A percentile compares a stretch with the other conserved stretches of the same genome.
These are phyloP conservation scores for Holocentrus rufus DNA, from an alignment of 2,797 vertebrate species.

Conservation along the genomic window DNA sequence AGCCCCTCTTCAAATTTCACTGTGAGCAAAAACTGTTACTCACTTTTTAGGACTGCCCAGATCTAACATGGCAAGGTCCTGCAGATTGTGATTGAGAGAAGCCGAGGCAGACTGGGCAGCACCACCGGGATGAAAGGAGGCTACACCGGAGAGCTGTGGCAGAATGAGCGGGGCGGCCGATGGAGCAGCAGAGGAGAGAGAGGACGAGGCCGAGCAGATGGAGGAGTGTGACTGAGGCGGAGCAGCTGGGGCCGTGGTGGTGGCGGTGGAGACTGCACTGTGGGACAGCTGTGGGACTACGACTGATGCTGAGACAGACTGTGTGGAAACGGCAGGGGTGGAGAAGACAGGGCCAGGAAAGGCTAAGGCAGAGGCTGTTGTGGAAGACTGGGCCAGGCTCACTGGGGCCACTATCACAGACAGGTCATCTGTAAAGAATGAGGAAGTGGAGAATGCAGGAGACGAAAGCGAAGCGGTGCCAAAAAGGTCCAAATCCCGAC, in stretches of 20 bases:
- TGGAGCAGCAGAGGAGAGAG: conserved; percentile 15
- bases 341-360: conserved; percentile 23
- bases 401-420: conserved; percentile 14
- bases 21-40: neutral
- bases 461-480: conserved; percentile 67
- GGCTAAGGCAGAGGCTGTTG: conserved; percentile 25
- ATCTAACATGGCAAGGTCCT: conserved; percentile 85
- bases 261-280: conserved; percentile 9
- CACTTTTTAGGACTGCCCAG: conserved; percentile 87
- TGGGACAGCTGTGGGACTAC: conserved; percentile 29
- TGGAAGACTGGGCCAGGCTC: conserved; percentile 25
- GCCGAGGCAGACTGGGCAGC: conserved; percentile 21
- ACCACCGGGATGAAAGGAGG: conserved; percentile 22
- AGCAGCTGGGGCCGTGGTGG: neutral
- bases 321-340: conserved; percentile 9
- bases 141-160: conserved; percentile 16
- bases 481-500: conserved; percentile 82
- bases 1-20: neutral
- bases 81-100: conserved; percentile 66
- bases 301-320: conserved; percentile 20
- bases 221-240: conserved; percentile 33
- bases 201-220: conserved; percentile 20
- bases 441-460: conserved; percentile 69
- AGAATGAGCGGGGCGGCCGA: neutral
- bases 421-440: conserved; percentile 65